phyloP scores from a whole-genome alignment of 2,888 invertebrate genomes.

The Dolomedes plantarius region DNA sequence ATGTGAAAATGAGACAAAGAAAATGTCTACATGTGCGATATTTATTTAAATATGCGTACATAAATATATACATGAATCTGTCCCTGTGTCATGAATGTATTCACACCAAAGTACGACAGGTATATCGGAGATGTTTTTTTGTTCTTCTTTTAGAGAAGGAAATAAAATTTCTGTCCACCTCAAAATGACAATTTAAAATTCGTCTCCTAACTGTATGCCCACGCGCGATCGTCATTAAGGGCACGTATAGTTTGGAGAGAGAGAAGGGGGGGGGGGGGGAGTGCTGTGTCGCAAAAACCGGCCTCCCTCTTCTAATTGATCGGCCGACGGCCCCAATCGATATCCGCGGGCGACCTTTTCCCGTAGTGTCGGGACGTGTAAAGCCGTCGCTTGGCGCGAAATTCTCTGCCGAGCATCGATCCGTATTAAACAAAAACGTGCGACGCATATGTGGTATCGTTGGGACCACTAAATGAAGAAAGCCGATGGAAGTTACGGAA shows the following conservation, averaged over 20 bases:
- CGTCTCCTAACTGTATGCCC: background rate
- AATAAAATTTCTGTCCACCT: too few relatives aligned
- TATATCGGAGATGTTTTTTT: too few relatives aligned
- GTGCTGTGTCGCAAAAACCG: background rate
- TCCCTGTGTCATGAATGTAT: too few relatives aligned
- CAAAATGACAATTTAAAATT: slow-evolving; percentile 4
- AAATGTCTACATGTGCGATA: too few relatives aligned
- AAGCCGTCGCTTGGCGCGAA: slow-evolving; percentile 58
- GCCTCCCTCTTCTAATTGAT: slow-evolving; percentile 21
- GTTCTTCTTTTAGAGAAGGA: too few relatives aligned
- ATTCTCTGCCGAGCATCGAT: slow-evolving; percentile 64
- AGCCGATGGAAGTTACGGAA: slow-evolving; percentile 36
- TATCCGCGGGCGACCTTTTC: slow-evolving; percentile 1
- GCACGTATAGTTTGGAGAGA: background rate
- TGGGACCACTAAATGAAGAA: slow-evolving; percentile 61
- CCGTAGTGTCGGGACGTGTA: slow-evolving; percentile 16
- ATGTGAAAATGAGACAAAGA: too few relatives aligned
- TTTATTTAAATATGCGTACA: too few relatives aligned
- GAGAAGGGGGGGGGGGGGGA: background rate
- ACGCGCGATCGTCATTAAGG: slow-evolving; percentile 4
- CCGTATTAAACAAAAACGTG: slow-evolving; percentile 71
- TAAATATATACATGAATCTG: too few relatives aligned
- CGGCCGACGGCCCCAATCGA: slow-evolving; percentile 8
- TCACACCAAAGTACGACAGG: too few relatives aligned
- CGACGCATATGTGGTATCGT: slow-evolving; percentile 67